Evolutionary conservation across 1,140 invertebrate species (phyloP).

Genomic region (Trichogramma pretiosum): DNA sequence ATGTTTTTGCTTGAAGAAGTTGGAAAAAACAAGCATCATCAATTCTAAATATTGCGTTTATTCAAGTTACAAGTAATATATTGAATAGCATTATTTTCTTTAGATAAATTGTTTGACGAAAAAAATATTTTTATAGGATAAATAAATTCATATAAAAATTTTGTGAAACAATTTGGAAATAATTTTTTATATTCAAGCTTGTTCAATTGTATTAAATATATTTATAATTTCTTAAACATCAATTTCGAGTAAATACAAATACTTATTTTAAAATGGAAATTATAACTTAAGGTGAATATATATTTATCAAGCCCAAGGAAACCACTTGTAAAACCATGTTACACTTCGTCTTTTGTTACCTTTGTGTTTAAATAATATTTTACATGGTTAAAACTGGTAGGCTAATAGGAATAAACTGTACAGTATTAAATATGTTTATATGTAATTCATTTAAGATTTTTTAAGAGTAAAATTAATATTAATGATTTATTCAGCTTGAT

Average conservation of each 20-base stretch:
- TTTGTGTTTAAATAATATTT: slow-evolving; percentile 13
- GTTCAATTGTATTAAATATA: too few species aligned
- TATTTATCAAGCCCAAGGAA: slow-evolving; percentile 13
- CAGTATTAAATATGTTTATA: slow-evolving; percentile 21
- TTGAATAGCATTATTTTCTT: slow-evolving; percentile 12
- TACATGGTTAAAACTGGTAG: slow-evolving; percentile 16
- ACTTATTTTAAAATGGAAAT: neutral
- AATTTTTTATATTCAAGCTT: too few species aligned
- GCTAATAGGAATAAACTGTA: slow-evolving; percentile 17
- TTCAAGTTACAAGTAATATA: slow-evolving; percentile 8
- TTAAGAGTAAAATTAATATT: slow-evolving; percentile 19
- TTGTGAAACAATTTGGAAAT: too few species aligned
- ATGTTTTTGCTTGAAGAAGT: too few species aligned
- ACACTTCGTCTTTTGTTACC: slow-evolving; percentile 17
- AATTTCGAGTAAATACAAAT: neutral
- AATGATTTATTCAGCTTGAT: neutral
- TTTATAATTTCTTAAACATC: too few species aligned
- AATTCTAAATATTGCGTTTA: too few species aligned
- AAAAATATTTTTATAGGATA: slow-evolving; percentile 13
- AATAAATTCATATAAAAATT: neutral
- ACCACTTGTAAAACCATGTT: slow-evolving; percentile 17
- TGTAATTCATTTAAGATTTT: slow-evolving; percentile 21
- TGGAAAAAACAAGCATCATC: too few species aligned
- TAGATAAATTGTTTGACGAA: slow-evolving; percentile 1
- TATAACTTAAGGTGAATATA: slow-evolving; percentile 3